Base-by-base conservation (phyloP, 2,113 vertebrate genomes). In the Fregata magnificens region DNA sequence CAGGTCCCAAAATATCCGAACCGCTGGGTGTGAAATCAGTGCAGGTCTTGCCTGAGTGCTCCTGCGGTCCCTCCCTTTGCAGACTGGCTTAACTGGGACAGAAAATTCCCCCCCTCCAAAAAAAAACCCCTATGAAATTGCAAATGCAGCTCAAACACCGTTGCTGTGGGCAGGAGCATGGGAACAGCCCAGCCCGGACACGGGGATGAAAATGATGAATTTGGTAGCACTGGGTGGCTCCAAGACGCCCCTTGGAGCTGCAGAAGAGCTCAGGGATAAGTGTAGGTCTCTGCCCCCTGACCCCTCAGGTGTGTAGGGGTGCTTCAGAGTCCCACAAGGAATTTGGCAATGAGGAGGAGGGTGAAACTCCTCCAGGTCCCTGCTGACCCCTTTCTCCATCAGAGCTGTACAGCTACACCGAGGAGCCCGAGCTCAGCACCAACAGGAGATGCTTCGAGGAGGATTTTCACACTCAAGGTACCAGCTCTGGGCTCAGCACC, bases 331-430 rank as follows among this genome's bases (percentile, higher is more conserved):
- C 32, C 32, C 40, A 6, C 29, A 3, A 16, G 61, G 66, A 26
- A 36, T 69, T 5, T 72, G 92, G 92, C 7, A 0, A 9, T 4
- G 71, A 55, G 7, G 77, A 94, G 83, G 77, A 55, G 36, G 62
- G 19, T 53, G 67, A 40, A 65, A 7, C 42, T 26, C 55, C 40
- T 34, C 53, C 0, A 0, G 6, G 49, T 38, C 42, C 38, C 58
- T 21, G 52, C 86, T 83, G 80, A 53, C 24, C 47, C n/a, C 50
- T 87, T 93, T 18, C 34, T 83, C 93, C 88, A 40, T 38, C 97
- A 99, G 99, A 99, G 97, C 98, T 99, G 50, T 99, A 99, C 98
- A 99, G 99, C 96, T 99, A 99, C 99, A 99, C 99, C 0, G 99
- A 99, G 96, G 99, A 99, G 94, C 99, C 98, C 0, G 99, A 99